These are phyloP conservation scores for Plotosus lineatus DNA, from an alignment of 2,113 vertebrate genomes.

Conservation along the genomic window DNA sequence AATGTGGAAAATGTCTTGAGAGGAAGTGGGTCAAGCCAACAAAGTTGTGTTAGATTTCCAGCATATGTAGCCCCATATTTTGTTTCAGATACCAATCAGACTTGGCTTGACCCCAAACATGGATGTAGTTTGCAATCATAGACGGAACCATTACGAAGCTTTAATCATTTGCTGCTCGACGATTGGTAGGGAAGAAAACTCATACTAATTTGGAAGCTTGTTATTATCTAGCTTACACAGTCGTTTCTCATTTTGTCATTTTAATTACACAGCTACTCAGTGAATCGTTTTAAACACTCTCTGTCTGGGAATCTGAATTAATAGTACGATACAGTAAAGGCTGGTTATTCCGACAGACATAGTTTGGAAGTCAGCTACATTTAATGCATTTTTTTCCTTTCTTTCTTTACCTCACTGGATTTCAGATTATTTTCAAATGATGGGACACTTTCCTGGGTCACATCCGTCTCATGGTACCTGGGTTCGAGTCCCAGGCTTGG, in stretches of 20 bases:
- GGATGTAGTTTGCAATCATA: neutral
- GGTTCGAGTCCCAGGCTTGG: too few relatives aligned
- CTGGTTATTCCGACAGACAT: neutral
- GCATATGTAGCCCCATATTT: neutral
- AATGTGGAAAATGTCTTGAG: too few relatives aligned
- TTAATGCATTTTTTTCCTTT: neutral
- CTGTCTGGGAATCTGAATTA: neutral
- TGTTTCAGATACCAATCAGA: constrained; percentile 12
- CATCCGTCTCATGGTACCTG: too few relatives aligned
- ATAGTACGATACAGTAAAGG: neutral
- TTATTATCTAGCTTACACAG: neutral
- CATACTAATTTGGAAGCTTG: neutral
- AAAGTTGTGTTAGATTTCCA: neutral
- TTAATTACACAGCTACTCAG: neutral
- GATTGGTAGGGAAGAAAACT: neutral
- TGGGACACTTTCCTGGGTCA: neutral
- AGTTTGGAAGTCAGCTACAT: neutral
- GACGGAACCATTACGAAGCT: neutral
- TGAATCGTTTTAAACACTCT: neutral
- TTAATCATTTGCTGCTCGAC: neutral
- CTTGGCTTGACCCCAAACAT: constrained; percentile 4
- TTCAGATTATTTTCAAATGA: neutral
- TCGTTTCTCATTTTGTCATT: neutral
- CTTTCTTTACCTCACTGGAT: neutral
- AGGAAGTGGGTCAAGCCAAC: neutral